Evolutionary conservation across 2,113 vertebrate genomes (phyloP), one percentile per base, ranked within the genome.

Genomic region (Naja naja): DNA sequence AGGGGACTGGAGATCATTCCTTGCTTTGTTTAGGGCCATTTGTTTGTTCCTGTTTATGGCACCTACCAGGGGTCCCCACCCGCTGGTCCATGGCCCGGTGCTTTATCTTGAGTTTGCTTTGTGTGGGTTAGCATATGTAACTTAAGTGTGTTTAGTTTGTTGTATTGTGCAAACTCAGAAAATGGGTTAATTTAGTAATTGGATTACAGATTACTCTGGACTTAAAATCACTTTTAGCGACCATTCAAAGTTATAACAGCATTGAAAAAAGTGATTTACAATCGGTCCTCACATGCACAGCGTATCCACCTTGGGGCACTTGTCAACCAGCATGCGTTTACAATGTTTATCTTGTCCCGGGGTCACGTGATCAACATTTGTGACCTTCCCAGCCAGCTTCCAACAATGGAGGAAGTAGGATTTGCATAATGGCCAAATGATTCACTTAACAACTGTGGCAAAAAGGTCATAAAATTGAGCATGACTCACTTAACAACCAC

Each of bases 261-360:
- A 34, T 14, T 18, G 64, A 69, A 69, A 69, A 69, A 34, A 1
- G 12, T 34, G 12, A 69, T 69, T 69, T 69, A 69, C 64, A 69
- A 7, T 69, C 5, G 2, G 30, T 34, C 30, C 30, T 69, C 64
- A 69, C 64, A 69, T 0, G 0, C 64, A 69, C 30, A 34, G 30
- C 2, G 0, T 69, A 30, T 69, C 30, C 64, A 34, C 5, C 1
- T 34, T 34, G 0, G 2, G 64, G 4, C 14, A 0, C 5, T 6
- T 34, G 30, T 18, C 64, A 69, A 34, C 30, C 5, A 34, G 64
- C 64, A 69, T n/a, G 30, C 14, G 18, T 69, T n/a, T 69, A 34
- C 64, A 34, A 34, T 34, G 30, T 69, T 34, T 69, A 5, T 30
- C 16, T 12, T 69, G 56, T 60, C 23, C 25, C 0, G 3, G 56